These are phyloP conservation scores for Andrena fulva DNA, from an alignment of 2,888 invertebrate species.

Conservation along the genomic window DNA sequence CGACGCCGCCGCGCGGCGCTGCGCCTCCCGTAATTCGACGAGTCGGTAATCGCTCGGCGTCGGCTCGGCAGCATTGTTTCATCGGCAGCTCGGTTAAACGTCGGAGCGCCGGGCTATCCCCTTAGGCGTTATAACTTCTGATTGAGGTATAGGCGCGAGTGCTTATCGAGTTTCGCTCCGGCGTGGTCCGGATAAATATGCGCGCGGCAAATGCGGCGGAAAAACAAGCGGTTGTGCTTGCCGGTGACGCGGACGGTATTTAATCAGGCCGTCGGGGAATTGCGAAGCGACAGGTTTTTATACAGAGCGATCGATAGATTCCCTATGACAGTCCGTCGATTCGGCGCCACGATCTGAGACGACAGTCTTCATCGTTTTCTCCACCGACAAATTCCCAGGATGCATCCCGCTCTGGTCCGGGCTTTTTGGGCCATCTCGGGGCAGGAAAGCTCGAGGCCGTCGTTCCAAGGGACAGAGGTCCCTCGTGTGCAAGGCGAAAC, in stretches of 20 bases:
- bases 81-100: slow-evolving; percentile 4
- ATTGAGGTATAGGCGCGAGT: neutral
- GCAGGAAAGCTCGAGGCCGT: slow-evolving; percentile 62
- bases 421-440: slow-evolving; percentile 37
- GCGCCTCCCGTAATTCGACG: neutral
- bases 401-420: slow-evolving; percentile 37
- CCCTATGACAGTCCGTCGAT: neutral
- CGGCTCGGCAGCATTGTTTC: neutral
- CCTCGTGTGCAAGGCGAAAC: slow-evolving; percentile 73
- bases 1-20: neutral
- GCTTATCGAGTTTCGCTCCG: neutral
- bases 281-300: neutral
- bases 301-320: neutral
- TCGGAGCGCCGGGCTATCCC: neutral
- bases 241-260: neutral
- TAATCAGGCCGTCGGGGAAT: neutral
- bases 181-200: slow-evolving; percentile 6
- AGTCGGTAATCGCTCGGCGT: neutral
- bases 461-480: slow-evolving; percentile 55
- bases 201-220: neutral
- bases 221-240: slow-evolving; percentile 1
- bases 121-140: neutral
- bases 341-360: neutral
- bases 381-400: slow-evolving; percentile 52
- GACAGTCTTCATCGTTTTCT: slow-evolving; percentile 4